Percentiles rank a stretch among this genome's conserved stretches.
phyloP scores from a whole-genome alignment of 2,797 vertebrate species.

The Protonibea diacanthus region DNA sequence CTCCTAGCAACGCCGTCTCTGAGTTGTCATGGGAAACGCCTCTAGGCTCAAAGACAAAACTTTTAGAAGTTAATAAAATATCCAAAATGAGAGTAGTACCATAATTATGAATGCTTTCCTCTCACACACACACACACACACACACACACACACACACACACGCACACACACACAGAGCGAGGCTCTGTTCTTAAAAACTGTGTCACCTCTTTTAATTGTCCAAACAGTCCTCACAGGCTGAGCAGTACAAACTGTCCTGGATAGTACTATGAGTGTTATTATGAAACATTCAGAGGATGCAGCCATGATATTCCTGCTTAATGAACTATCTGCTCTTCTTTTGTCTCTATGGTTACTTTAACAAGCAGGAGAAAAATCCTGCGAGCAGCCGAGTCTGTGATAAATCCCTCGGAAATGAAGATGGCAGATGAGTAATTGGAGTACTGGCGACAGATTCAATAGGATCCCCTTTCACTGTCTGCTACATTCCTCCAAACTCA shows the following conservation, averaged over 20 bases:
- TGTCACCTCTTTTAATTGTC: conserved; percentile 1
- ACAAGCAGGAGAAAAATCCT: conserved; percentile 36
- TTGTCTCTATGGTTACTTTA: conserved; percentile 28
- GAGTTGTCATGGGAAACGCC: neutral
- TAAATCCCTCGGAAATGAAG: conserved; percentile 39
- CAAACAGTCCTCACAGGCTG: neutral
- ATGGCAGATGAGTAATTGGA: conserved; percentile 47
- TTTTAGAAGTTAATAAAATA: neutral
- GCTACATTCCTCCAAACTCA: conserved; percentile 42
- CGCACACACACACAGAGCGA: too few species aligned
- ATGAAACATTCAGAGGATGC: neutral
- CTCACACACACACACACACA: too few species aligned
- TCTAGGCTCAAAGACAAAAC: neutral
- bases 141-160: too few species aligned
- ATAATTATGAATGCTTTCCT: neutral
- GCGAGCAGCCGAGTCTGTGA: conserved; percentile 13
- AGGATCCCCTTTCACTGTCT: conserved; percentile 2
- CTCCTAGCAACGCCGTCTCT: neutral
- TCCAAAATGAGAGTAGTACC: neutral
- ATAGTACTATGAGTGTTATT: neutral
- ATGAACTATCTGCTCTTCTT: conserved; percentile 19
- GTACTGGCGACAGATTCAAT: conserved; percentile 32
- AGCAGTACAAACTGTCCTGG: neutral
- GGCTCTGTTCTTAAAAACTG: too few species aligned
- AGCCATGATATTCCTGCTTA: neutral